phyloP scores from a whole-genome alignment of 2,888 invertebrate genomes.

The Eupithecia exiguata region DNA sequence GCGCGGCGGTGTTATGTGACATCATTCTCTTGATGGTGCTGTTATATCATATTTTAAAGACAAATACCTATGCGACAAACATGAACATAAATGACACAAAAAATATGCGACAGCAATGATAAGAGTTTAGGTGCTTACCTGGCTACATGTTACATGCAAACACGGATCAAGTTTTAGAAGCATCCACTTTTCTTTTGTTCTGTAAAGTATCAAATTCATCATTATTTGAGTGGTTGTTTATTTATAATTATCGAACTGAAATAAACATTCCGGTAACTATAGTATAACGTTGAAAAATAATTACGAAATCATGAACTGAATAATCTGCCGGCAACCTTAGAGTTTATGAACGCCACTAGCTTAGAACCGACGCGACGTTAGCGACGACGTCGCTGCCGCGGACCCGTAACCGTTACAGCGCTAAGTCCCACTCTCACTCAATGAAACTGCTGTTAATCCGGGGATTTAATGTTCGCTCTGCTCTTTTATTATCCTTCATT shows the following conservation, averaged over 20 bases:
- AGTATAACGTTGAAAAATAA: background rate
- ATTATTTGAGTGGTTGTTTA: background rate
- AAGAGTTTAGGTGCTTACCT: background rate
- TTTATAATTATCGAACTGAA: background rate
- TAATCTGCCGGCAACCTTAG: no score
- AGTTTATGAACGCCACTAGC: constrained; percentile 34
- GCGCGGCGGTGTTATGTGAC: constrained; percentile 16
- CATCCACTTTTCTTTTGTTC: background rate
- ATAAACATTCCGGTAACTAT: background rate
- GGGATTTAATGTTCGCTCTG: background rate
- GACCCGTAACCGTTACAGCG: background rate
- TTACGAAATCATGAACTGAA: no score
- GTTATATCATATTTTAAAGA: constrained; percentile 15
- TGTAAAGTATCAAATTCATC: background rate
- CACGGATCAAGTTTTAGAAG: background rate
- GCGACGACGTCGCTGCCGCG: background rate
- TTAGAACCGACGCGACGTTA: constrained; percentile 7
- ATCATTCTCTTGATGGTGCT: constrained; percentile 24
- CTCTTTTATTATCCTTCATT: background rate
- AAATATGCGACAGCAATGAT: background rate
- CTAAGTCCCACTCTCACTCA: background rate
- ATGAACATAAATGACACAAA: background rate
- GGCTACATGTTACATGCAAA: background rate
- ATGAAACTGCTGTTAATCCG: constrained; percentile 1
- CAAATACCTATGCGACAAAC: background rate